Conservation (phyloP, 2,797 vertebrate genomes). For the Columba guinea region DNA sequence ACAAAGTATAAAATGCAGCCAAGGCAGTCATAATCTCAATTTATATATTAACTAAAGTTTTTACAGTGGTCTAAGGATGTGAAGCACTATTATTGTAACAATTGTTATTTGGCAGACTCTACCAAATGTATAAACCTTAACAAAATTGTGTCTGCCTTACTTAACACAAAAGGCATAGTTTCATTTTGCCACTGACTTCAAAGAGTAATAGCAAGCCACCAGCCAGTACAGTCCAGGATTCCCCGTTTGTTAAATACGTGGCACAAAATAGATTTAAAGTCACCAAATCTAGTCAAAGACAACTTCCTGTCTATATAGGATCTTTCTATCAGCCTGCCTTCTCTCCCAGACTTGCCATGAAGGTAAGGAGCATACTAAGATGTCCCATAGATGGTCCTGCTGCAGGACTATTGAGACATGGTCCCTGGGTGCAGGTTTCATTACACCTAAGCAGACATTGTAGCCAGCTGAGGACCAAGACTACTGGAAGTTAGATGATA, state of each 20-base stretch:
- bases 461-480: background rate
- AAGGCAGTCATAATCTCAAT: background rate
- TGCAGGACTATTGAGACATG: accelerated
- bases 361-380: background rate
- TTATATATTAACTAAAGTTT: slow-evolving; percentile 4
- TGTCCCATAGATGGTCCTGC: background rate
- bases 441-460: background rate
- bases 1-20: background rate
- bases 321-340: background rate
- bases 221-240: background rate
- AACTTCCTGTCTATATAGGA: background rate
- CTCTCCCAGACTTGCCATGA: background rate
- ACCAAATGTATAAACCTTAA: background rate
- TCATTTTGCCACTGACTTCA: accelerated
- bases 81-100: background rate
- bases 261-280: background rate
- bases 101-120: background rate
- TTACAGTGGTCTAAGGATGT: background rate
- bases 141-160: background rate
- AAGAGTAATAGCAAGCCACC: background rate
- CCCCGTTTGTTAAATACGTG: background rate
- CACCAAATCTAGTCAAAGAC: background rate
- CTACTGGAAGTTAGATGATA: background rate
- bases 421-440: background rate
- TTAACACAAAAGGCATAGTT: background rate